Evolutionary conservation across 2,888 invertebrate species (phyloP).

Genomic region (Parnassius orleans): DNA sequence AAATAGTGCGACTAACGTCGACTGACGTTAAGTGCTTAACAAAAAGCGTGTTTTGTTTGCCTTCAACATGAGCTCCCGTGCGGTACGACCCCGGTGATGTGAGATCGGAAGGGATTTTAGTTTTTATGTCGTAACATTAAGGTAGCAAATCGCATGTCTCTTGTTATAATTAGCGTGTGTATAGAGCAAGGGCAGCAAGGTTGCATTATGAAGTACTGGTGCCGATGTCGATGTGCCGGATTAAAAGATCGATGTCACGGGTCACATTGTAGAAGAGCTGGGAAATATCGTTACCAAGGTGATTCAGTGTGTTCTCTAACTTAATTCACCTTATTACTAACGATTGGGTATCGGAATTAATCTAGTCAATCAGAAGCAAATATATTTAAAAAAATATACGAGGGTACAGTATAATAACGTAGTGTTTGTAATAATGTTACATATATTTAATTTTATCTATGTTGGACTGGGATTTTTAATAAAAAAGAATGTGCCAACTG

Average conservation of each 20-base stretch:
- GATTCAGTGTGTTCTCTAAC: too few relatives aligned
- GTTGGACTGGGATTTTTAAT: too few relatives aligned
- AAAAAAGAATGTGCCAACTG: too few relatives aligned
- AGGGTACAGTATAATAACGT: too few relatives aligned
- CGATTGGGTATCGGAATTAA: too few relatives aligned
- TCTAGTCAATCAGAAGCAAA: too few relatives aligned
- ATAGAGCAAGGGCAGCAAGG: slow-evolving; percentile 35
- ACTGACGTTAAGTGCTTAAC: slow-evolving; percentile 68
- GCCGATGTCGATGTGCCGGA: slow-evolving; percentile 36
- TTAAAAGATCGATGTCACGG: slow-evolving; percentile 55
- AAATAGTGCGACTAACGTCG: slow-evolving; percentile 58
- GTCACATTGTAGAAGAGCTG: neutral
- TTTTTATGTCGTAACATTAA: slow-evolving; percentile 31
- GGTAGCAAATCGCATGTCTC: slow-evolving; percentile 26
- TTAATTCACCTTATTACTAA: too few relatives aligned
- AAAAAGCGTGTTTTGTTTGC: slow-evolving; percentile 57
- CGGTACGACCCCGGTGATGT: slow-evolving; percentile 10
- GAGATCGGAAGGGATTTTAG: slow-evolving; percentile 24
- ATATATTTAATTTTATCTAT: too few relatives aligned
- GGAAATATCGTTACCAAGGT: slow-evolving; percentile 1
- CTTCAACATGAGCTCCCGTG: slow-evolving; percentile 14
- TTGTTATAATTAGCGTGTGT: slow-evolving; percentile 37
- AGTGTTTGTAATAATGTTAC: too few relatives aligned
- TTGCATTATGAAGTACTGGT: neutral
- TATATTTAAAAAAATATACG: too few relatives aligned